Evolutionary conservation across 2,797 vertebrate species (phyloP).

Genomic region (Anguilla obscura): DNA sequence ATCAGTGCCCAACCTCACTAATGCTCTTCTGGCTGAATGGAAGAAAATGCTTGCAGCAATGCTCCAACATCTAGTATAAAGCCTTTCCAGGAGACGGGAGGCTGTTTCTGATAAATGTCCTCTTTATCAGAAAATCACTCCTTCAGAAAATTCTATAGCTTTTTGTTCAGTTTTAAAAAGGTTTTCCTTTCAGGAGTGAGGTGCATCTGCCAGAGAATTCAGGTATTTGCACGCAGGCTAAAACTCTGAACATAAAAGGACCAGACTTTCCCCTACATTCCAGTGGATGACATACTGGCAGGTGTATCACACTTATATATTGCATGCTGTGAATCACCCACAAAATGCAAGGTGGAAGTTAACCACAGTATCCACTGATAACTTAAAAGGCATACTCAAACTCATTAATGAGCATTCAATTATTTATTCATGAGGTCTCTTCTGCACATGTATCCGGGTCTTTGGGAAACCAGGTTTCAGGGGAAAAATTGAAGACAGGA

Average conservation of each 20-base stretch:
- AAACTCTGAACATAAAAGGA: conserved; percentile 17
- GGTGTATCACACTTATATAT: neutral
- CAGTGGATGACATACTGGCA: conserved; percentile 3
- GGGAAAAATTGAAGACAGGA: neutral
- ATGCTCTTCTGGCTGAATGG: too few relatives aligned
- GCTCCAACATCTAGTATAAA: too few relatives aligned
- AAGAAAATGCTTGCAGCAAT: too few relatives aligned
- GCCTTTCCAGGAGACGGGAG: too few relatives aligned
- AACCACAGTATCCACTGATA: neutral
- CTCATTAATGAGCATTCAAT: neutral
- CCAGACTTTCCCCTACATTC: neutral
- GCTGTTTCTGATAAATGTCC: too few relatives aligned
- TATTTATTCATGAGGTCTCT: neutral
- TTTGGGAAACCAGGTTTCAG: neutral
- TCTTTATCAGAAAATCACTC: neutral
- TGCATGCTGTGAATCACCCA: neutral
- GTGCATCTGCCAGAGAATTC: neutral
- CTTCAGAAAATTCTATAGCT: neutral
- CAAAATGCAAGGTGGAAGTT: neutral
- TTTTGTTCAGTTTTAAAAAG: neutral
- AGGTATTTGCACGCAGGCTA: neutral
- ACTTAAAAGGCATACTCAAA: neutral
- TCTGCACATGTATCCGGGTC: neutral
- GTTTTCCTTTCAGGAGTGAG: neutral
- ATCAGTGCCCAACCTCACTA: too few relatives aligned